Percentiles rank a stretch among this genome's conserved stretches.
These are phyloP conservation scores for Alauda arvensis DNA, from an alignment of 2,797 vertebrate genomes.

Conservation along the genomic window DNA sequence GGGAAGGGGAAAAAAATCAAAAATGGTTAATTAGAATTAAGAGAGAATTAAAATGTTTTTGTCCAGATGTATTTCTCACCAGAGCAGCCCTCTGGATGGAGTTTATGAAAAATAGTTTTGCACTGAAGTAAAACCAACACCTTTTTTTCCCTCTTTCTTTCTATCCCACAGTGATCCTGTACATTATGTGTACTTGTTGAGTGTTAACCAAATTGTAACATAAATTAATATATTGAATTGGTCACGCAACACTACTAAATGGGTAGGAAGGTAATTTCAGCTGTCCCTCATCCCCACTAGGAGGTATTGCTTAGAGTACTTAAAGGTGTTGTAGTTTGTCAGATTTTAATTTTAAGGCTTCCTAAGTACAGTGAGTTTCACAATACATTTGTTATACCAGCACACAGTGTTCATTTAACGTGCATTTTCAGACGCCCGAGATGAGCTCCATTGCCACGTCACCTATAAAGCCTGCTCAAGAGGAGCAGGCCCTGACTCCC, in stretches of 20 bases:
- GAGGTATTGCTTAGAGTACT: neutral
- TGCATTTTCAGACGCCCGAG: slow-evolving; percentile 77
- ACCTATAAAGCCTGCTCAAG: slow-evolving; percentile 81
- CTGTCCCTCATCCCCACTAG: too few relatives aligned
- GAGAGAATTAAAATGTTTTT: neutral
- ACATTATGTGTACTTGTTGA: neutral
- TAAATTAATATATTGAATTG: neutral
- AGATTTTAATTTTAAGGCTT: neutral
- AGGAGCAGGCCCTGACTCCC: slow-evolving; percentile 85
- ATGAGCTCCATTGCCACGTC: slow-evolving; percentile 82
- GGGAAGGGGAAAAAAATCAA: neutral
- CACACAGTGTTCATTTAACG: neutral
- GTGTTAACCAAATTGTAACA: neutral
- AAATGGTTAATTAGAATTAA: neutral
- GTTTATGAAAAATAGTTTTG: neutral
- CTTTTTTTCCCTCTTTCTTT: neutral
- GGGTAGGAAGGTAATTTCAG: neutral
- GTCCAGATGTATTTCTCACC: neutral
- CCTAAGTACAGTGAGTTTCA: neutral
- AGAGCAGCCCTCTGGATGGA: neutral
- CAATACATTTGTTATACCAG: neutral
- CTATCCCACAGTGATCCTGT: neutral
- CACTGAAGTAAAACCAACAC: neutral
- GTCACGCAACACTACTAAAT: neutral
- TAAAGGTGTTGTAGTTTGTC: neutral